phyloP scores from a whole-genome alignment of 2,113 vertebrate genomes.

The Stomatorhinus ivindoensis region DNA sequence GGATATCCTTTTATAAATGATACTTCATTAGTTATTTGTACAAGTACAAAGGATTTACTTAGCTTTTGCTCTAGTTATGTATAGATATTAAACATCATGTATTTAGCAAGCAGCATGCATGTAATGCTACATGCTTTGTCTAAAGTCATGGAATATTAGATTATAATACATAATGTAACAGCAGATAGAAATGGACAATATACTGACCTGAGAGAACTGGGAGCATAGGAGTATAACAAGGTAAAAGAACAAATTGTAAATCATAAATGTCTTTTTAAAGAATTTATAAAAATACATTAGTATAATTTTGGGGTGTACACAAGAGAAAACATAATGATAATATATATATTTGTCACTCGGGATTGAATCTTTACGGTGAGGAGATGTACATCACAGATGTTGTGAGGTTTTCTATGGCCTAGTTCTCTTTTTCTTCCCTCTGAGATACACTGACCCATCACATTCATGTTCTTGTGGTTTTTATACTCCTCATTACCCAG shows the following conservation, averaged over 20 bases:
- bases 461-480: background rate
- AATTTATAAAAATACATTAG: background rate
- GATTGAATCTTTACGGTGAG: background rate
- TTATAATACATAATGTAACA: background rate
- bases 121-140: background rate
- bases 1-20: background rate
- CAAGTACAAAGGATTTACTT: background rate
- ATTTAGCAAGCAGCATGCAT: background rate
- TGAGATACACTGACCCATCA: conserved; percentile 10
- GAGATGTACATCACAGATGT: background rate
- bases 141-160: background rate
- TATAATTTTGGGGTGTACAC: background rate
- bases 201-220: conserved; percentile 57
- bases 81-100: background rate
- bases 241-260: background rate
- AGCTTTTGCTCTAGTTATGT: background rate
- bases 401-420: conserved; percentile 19
- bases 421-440: conserved; percentile 3
- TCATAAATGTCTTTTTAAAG: background rate
- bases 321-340: background rate
- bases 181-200: background rate
- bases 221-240: background rate
- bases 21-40: background rate
- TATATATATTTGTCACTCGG: background rate
- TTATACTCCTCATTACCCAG: conserved; percentile 5